Percentiles rank a stretch among this genome's conserved stretches.
These are phyloP conservation scores for Amblyornis subalaris DNA, from an alignment of 2,113 vertebrate species.

Conservation along the genomic window DNA sequence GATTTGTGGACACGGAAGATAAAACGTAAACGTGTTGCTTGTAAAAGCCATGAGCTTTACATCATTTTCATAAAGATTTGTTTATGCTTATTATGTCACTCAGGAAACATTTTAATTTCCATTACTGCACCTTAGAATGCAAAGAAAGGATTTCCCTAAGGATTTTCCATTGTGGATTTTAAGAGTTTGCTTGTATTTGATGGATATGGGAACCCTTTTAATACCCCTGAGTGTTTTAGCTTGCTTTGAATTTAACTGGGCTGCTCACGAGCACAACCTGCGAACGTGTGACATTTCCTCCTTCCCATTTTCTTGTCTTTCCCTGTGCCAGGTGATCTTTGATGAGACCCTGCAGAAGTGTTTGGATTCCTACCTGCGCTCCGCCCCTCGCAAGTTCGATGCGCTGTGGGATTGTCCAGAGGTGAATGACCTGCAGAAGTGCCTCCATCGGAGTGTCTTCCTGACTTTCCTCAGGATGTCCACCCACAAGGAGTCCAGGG, in stretches of 20 bases:
- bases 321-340: constrained; percentile 84
- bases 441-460: constrained; percentile 83
- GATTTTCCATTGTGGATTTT: not conserved
- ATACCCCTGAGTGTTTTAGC: not conserved
- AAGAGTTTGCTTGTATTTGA: not conserved
- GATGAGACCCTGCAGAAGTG: constrained; percentile 92
- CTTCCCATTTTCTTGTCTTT: not conserved
- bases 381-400: constrained; percentile 84
- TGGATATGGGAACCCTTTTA: not conserved
- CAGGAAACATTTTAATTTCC: not conserved
- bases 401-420: constrained; percentile 57
- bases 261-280: rapidly evolving
- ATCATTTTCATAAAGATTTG: not conserved
- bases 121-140: not conserved
- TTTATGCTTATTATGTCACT: not conserved
- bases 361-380: constrained; percentile 88
- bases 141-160: not conserved
- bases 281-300: not conserved
- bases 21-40: not conserved
- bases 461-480: constrained; percentile 94
- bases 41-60: not conserved
- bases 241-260: not conserved
- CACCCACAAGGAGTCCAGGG: constrained; percentile 97
- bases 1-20: not conserved
- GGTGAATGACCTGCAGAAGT: constrained; percentile 77